phyloP scores from a whole-genome alignment of 1,140 invertebrate species.

The Popillia japonica region DNA sequence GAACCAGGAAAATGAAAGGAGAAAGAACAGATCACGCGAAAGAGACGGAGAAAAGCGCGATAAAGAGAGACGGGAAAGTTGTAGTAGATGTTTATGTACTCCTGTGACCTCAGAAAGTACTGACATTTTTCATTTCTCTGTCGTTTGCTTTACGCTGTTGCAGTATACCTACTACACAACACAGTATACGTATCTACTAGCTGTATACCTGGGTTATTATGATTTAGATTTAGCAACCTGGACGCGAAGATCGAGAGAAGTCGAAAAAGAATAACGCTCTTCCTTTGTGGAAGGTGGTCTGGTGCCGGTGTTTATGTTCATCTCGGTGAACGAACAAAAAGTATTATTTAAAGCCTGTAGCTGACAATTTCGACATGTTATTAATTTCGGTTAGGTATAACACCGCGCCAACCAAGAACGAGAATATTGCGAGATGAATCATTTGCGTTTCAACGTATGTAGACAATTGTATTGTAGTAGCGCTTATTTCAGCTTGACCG shows the following conservation, averaged over 20 bases:
- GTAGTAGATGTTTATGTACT: conserved; percentile 33
- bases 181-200: not conserved
- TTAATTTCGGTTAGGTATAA: not conserved
- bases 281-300: not conserved
- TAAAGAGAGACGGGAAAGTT: conserved; percentile 21
- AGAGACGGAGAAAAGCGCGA: conserved; percentile 5
- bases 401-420: not conserved
- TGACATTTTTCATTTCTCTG: conserved; percentile 28
- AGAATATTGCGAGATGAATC: not conserved
- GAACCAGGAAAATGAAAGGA: conserved; percentile 20
- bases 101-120: conserved; percentile 34
- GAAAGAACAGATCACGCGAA: conserved; percentile 31
- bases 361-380: conserved; percentile 2
- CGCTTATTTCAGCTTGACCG: not conserved
- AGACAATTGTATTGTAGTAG: not conserved
- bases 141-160: conserved; percentile 5
- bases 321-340: not conserved
- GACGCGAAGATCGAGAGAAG: not conserved
- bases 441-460: not conserved
- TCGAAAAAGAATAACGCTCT: not conserved
- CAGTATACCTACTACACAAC: not conserved
- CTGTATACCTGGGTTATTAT: not conserved
- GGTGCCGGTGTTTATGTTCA: conserved; percentile 2
- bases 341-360: not conserved
- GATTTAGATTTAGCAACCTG: not conserved